Conservation (phyloP, 2,888 invertebrate species). For the Diaperis boleti region DNA sequence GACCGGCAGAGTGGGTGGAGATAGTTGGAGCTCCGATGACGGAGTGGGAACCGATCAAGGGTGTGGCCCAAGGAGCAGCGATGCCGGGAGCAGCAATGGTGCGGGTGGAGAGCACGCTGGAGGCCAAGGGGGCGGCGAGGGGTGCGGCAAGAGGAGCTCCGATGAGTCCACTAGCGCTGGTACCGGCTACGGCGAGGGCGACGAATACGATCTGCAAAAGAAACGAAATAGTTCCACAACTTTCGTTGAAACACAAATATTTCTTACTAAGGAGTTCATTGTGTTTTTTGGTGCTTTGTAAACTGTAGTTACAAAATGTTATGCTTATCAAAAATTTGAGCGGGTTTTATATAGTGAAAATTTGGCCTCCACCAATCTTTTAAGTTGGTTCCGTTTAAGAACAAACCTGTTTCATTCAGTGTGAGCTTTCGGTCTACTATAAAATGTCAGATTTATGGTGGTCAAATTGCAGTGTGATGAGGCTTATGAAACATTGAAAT, state of each 20-base stretch:
- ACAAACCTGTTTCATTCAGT: conserved; percentile 38
- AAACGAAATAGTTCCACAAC: too few relatives aligned
- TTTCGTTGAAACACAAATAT: too few relatives aligned
- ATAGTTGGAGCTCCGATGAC: too few relatives aligned
- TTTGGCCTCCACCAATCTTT: conserved; percentile 28
- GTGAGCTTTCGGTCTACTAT: conserved; percentile 6
- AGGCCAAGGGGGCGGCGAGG: too few relatives aligned
- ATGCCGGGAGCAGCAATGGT: conserved; percentile 21
- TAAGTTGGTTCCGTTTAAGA: conserved; percentile 14
- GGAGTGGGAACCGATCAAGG: too few relatives aligned
- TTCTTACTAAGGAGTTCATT: too few relatives aligned
- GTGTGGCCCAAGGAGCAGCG: too few relatives aligned
- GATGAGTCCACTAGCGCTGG: too few relatives aligned
- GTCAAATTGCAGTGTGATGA: conserved; percentile 1
- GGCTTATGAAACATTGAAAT: conserved; percentile 25
- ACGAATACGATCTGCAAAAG: too few relatives aligned
- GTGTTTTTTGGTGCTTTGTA: conserved; percentile 17
- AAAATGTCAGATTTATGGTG: conserved; percentile 20
- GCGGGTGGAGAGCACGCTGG: conserved; percentile 10
- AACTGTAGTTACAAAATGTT: conserved; percentile 20
- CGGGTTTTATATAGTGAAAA: conserved; percentile 26
- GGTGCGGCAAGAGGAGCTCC: too few relatives aligned
- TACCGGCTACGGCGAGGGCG: too few relatives aligned
- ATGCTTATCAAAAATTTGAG: not conserved
- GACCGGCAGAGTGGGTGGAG: too few relatives aligned